Evolutionary conservation across 2,113 vertebrate genomes (phyloP).

Genomic region (Phycodurus eques): DNA sequence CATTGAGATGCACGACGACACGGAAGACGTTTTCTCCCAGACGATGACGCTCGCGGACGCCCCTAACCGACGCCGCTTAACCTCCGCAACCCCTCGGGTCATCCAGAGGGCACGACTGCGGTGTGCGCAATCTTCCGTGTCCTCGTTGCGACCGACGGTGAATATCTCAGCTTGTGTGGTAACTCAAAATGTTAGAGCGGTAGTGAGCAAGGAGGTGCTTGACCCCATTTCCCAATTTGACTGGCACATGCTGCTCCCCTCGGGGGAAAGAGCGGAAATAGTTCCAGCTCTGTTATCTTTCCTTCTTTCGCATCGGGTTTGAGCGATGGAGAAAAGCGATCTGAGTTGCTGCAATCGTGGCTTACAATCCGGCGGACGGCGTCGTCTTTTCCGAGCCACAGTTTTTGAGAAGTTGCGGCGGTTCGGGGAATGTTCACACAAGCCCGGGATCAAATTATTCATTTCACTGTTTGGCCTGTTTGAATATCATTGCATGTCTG

Average conservation of each 20-base stretch:
- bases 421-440: slow-evolving; percentile 33
- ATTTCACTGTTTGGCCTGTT: slow-evolving; percentile 15
- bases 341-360: slow-evolving; percentile 32
- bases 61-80: slow-evolving; percentile 14
- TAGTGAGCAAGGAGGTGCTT: slow-evolving; percentile 9
- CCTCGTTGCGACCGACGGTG: neutral
- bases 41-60: neutral
- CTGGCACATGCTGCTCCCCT: slow-evolving; percentile 26
- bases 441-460: slow-evolving; percentile 28
- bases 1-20: neutral
- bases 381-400: slow-evolving; percentile 14
- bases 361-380: slow-evolving; percentile 14
- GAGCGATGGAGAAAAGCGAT: slow-evolving; percentile 13
- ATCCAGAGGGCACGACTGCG: neutral
- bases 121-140: neutral
- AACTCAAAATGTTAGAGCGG: slow-evolving; percentile 5
- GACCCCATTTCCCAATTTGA: slow-evolving; percentile 41
- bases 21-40: slow-evolving; percentile 14
- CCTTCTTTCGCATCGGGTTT: slow-evolving; percentile 32
- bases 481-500: slow-evolving; percentile 14
- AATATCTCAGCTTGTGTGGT: neutral
- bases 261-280: slow-evolving; percentile 23
- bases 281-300: slow-evolving; percentile 31
- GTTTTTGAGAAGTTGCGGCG: slow-evolving; percentile 28
- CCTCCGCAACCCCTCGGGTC: slow-evolving; percentile 1